phyloP scores from a whole-genome alignment of 2,797 vertebrate species.

The Acestrorhynchus altus region DNA sequence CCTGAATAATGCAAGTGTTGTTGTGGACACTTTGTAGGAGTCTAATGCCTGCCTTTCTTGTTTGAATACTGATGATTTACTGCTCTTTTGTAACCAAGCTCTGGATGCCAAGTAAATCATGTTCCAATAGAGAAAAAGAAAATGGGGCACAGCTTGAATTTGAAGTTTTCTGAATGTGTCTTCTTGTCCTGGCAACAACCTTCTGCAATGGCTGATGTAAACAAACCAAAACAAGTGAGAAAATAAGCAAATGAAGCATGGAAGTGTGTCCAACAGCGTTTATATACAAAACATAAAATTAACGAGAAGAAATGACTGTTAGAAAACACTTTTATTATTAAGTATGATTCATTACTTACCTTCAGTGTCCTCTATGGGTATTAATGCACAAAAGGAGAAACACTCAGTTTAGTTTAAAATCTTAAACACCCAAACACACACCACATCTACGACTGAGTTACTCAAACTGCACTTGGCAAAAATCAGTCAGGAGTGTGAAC shows the following conservation, averaged over 20 bases:
- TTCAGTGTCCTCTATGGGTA: slow-evolving; percentile 71
- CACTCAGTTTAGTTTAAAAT: slow-evolving; percentile 40
- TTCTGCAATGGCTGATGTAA: slow-evolving; percentile 17
- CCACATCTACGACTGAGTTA: too few species aligned
- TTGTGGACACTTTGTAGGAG: background rate
- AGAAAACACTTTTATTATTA: too few species aligned
- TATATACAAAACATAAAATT: background rate
- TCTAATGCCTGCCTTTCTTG: background rate
- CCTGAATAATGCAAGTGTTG: background rate
- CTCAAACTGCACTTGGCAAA: background rate
- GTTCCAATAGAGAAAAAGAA: background rate
- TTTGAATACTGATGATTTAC: background rate
- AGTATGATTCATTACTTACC: slow-evolving; percentile 67
- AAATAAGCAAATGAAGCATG: background rate
- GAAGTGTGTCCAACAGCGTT: background rate
- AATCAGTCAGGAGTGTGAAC: background rate
- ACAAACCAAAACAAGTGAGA: background rate
- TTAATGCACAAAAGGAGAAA: slow-evolving; percentile 62
- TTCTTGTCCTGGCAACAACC: slow-evolving; percentile 48
- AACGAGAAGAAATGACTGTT: background rate
- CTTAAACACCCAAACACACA: background rate
- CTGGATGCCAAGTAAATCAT: background rate
- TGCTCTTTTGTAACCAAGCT: background rate
- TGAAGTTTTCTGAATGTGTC: slow-evolving; percentile 25
- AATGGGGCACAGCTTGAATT: background rate